Base-by-base conservation (phyloP, 2,797 vertebrate species). In the Falco naumanni region DNA sequence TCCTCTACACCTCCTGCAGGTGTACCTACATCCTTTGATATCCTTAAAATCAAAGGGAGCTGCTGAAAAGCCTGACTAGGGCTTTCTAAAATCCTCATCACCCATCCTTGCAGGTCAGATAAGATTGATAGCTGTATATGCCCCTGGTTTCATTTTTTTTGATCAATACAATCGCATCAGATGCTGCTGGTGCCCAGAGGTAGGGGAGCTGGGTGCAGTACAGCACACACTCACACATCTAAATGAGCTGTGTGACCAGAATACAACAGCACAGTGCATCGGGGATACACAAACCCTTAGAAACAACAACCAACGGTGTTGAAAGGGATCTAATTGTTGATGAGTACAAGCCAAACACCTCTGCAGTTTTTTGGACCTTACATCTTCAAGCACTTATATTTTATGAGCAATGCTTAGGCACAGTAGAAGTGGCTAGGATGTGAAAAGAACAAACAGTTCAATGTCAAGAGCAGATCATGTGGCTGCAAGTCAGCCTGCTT, bases 361-460 rank as follows among this genome's bases (percentile, higher is more conserved):
- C 92, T 91, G 87, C 84, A 80, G 69, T 20, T 72, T 90, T 95
- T 65, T 61, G 47, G 61, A 75, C 47, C 37, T 33, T 70, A 34
- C 5, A 5, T 96, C 96, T 94, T 61, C 65, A 19, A 78, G 65
- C 65, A 47, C 76, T 92, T 71, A 34, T 2, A 1, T 89, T 96
- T 97, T 89, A 82, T 61, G 54, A 57, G 84, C 2, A 2, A 84
- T 88, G 72, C 79, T 85, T 89, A 91, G 92, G 69, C 57, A 72
- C 13, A 26, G 84, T 37, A 75, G 79, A 96, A 91, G 82, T 25
- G 50, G 84, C 89, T 84, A 92, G 90, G 76, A 57, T 50, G 75
- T 75, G 69, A 92, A 93, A 80, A 89, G 96, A 96, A 96, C 95
- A 93, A 96, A 95, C 76, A 93, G 91, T 93, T 96, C 96, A 96